Evolutionary conservation across 2,888 invertebrate genomes (phyloP), one percentile per base, ranked within the genome.

Genomic region (Clitarchus hookeri): DNA sequence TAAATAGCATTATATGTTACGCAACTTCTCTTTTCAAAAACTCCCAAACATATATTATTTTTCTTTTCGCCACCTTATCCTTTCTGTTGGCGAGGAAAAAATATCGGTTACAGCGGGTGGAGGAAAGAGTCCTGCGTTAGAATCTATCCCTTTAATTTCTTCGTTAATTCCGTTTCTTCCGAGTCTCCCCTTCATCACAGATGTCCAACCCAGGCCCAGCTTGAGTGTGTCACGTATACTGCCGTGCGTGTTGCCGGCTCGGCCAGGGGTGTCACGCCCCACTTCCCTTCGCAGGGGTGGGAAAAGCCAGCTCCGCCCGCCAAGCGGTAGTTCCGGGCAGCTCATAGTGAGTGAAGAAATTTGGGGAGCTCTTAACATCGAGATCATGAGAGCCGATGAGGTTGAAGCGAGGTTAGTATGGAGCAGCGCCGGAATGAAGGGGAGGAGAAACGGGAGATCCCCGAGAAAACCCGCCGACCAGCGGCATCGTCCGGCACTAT

Each of bases 81-180:
- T 48, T 48, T 6, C 6, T 2, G 48, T 48, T 8, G 48, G 48
- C 48, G 16, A 48, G 65, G 65, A 65, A n/a, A n/a, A n/a, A 65
- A n/a, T n/a, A 65, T 65, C 65, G 65, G 65, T 65, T n/a, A 16
- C 65, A 65, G 65, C 65, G 65, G 65, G 11, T 19, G 65, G 23
- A 65, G n/a, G n/a, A 23, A 65, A 65, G 6, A 65, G n/a, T 65
- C 65, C 65, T 65, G 6, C 65, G 23, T 65, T 65, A n/a, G 65
- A 19, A 65, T 65, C 36, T 82, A 82, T 82, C 44, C 44, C 82
- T 82, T 82, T 82, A 82, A 82, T 82, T 82, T 82, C 36, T 82
- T 82, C 36, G 82, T 82, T 82, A 82, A 82, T 82, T 82, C 19
- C 44, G 82, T 82, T 82, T 82, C 36, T 27, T 12, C 16, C 82